Evolutionary conservation across 2,888 invertebrate species (phyloP).

Genomic region (Nomada ferruginata): DNA sequence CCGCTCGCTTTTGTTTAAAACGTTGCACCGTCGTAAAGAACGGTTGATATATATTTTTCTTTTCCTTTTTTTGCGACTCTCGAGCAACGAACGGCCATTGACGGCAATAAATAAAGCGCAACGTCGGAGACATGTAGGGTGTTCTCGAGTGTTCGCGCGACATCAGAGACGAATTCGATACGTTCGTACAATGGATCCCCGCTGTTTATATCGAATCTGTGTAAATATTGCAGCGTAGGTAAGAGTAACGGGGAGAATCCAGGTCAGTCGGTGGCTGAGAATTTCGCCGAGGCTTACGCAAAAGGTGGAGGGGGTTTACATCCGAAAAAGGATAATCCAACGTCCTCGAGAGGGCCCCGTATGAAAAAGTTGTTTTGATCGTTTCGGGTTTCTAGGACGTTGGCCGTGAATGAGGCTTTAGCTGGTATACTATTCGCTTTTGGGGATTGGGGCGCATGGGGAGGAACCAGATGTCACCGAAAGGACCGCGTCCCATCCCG

Average conservation of each 20-base stretch:
- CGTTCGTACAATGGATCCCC: conserved; percentile 42
- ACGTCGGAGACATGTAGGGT: not conserved
- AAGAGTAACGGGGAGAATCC: conserved; percentile 62
- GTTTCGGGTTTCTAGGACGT: conserved; percentile 82
- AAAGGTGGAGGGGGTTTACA: conserved; percentile 39
- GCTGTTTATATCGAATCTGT: conserved; percentile 69
- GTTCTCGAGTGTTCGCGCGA: conserved; percentile 36
- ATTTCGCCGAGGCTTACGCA: conserved; percentile 64
- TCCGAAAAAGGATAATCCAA: conserved; percentile 74
- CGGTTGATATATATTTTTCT: not conserved
- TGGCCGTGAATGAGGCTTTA: conserved; percentile 78
- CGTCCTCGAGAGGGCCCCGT: conserved; percentile 73
- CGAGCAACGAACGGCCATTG: conserved; percentile 35
- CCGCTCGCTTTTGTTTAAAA: conserved; percentile 6
- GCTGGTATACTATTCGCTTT: conserved; percentile 58
- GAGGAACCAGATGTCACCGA: conserved; percentile 71
- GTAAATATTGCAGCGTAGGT: conserved; percentile 68
- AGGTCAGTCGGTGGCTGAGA: conserved; percentile 76
- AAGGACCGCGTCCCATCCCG: conserved; percentile 59
- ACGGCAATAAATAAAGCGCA: conserved; percentile 50
- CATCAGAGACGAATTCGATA: conserved; percentile 58
- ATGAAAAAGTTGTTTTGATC: conserved; percentile 82
- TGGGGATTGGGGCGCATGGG: conserved; percentile 37
- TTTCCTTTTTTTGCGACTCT: conserved; percentile 21
- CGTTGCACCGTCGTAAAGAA: conserved; percentile 7